Evolutionary conservation across 2,797 vertebrate genomes (phyloP).

Genomic region (Todus mexicanus): DNA sequence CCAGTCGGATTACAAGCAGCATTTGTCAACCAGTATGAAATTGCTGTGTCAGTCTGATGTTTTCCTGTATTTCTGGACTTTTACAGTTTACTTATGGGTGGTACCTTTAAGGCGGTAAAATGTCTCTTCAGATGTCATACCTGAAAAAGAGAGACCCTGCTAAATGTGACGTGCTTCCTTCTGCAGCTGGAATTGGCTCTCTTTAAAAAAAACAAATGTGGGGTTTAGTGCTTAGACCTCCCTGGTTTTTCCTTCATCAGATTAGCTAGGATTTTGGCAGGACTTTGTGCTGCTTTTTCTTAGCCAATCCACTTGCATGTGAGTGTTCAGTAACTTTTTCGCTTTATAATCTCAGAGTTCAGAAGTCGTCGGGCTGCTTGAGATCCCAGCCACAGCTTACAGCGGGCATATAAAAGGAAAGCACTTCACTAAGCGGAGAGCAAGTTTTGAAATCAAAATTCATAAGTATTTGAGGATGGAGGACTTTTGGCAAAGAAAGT

Average conservation of each 20-base stretch:
- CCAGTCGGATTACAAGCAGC: background rate
- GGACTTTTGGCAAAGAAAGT: background rate
- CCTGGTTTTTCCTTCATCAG: slow-evolving; percentile 28
- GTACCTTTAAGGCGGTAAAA: background rate
- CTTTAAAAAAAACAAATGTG: fast-evolving
- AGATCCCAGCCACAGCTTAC: background rate
- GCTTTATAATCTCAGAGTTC: slow-evolving; percentile 54
- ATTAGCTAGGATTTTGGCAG: slow-evolving; percentile 68
- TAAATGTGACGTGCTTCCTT: background rate
- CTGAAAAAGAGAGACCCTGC: background rate
- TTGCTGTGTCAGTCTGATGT: background rate
- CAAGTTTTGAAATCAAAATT: background rate
- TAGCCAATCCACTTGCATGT: slow-evolving; percentile 45
- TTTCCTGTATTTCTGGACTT: background rate
- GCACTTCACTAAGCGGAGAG: background rate
- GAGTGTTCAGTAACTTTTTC: slow-evolving; percentile 47
- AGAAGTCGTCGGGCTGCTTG: background rate
- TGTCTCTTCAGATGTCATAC: background rate
- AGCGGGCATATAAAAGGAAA: fast-evolving
- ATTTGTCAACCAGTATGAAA: background rate
- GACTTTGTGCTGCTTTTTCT: slow-evolving; percentile 63
- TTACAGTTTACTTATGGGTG: background rate
- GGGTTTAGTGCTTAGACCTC: slow-evolving; percentile 28
- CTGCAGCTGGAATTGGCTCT: background rate
- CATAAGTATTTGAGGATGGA: background rate